Evolutionary conservation across 2,797 vertebrate species (phyloP).

Genomic region (Lithobates pipiens): DNA sequence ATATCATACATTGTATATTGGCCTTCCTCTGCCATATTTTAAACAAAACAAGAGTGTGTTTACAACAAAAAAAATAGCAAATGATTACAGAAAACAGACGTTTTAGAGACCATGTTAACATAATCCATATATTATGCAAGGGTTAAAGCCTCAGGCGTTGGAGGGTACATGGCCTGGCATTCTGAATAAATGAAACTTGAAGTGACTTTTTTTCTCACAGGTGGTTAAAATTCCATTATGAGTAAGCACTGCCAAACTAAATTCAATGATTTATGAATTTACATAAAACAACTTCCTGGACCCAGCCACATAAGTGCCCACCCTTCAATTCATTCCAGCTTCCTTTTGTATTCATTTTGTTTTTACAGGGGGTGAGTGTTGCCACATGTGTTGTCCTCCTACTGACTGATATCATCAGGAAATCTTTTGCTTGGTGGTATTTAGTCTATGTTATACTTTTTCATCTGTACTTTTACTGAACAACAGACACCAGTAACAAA

Average conservation of each 20-base stretch:
- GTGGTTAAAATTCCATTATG: slow-evolving; percentile 29
- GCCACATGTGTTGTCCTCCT: background rate
- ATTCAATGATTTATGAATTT: slow-evolving; percentile 42
- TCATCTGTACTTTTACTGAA: background rate
- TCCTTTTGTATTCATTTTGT: slow-evolving; percentile 16
- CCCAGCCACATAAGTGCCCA: slow-evolving; percentile 11
- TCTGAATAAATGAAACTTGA: background rate
- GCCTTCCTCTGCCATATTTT: too few relatives aligned
- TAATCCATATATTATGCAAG: background rate
- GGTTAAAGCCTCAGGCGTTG: background rate
- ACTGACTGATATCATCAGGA: background rate
- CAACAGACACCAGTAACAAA: background rate
- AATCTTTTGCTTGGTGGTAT: background rate
- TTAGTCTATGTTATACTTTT: background rate
- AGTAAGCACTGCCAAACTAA: slow-evolving; percentile 36
- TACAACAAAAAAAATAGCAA: too few relatives aligned
- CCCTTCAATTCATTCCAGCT: slow-evolving; percentile 30
- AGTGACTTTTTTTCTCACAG: slow-evolving; percentile 2
- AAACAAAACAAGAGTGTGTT: too few relatives aligned
- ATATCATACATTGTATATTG: too few relatives aligned
- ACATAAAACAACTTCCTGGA: slow-evolving; percentile 34
- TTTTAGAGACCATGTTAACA: background rate
- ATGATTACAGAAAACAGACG: background rate
- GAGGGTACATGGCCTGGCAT: background rate
- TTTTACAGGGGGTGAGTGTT: slow-evolving; percentile 1